A percentile compares a stretch with the other conserved stretches of the same genome.
phyloP scores from a whole-genome alignment of 2,113 vertebrate species.

The Calidris pugnax region DNA sequence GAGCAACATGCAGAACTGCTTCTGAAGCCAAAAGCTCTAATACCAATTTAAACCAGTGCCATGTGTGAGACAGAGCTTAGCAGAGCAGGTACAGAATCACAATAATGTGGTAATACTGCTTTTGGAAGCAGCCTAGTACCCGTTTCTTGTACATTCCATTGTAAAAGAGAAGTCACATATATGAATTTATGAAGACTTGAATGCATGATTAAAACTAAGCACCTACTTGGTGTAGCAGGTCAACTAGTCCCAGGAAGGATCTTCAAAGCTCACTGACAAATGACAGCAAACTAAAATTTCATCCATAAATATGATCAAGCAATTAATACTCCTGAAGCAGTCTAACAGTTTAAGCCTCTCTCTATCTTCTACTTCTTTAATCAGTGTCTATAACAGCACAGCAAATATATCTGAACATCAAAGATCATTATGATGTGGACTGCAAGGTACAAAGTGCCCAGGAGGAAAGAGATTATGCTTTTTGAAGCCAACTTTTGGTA shows the following conservation, averaged over 20 bases:
- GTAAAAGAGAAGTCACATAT: neutral
- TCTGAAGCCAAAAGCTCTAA: neutral
- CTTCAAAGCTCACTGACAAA: neutral
- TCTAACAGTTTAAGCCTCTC: neutral
- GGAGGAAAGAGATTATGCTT: neutral
- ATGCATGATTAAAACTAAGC: neutral
- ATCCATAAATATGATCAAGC: neutral
- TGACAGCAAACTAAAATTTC: neutral
- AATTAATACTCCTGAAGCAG: neutral
- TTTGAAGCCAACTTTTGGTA: neutral
- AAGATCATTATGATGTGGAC: neutral
- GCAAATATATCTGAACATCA: neutral
- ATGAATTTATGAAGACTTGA: neutral
- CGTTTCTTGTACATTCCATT: neutral
- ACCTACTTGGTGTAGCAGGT: neutral
- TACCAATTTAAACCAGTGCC: neutral
- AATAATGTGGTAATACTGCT: neutral
- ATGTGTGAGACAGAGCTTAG: fast-evolving
- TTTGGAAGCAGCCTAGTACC: neutral
- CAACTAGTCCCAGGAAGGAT: neutral
- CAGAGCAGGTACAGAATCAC: neutral
- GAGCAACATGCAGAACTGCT: neutral
- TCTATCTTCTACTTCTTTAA: neutral
- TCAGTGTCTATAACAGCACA: neutral
- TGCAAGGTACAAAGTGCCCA: neutral